Percentiles rank a stretch among this genome's conserved stretches.
These are phyloP conservation scores for Cyanistes caeruleus DNA, from an alignment of 2,113 vertebrate species.

Conservation along the genomic window DNA sequence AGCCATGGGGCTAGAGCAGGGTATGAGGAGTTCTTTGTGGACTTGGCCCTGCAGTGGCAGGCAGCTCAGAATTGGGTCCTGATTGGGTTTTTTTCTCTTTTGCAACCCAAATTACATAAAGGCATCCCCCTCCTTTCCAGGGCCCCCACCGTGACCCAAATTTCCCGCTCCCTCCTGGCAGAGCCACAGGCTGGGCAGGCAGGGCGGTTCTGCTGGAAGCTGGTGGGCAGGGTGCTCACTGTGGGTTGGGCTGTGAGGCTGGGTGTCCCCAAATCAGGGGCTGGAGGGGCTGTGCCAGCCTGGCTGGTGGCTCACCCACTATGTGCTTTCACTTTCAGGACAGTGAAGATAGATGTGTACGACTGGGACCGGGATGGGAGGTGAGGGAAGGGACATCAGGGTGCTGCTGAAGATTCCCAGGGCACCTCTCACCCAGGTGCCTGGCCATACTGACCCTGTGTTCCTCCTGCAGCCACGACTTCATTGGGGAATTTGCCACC, in stretches of 20 bases:
- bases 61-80: not conserved
- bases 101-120: constrained; percentile 27
- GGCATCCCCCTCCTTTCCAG: constrained; percentile 8
- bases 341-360: constrained; percentile 93
- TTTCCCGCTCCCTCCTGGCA: not conserved
- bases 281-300: not conserved
- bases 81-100: not conserved
- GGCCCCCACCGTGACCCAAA: constrained; percentile 29
- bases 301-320: not conserved
- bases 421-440: not conserved
- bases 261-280: not conserved
- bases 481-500: constrained; percentile 98
- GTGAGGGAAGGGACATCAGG: constrained; percentile 65
- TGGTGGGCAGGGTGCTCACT: not conserved
- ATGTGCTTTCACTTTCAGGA: constrained; percentile 76
- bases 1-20: not conserved
- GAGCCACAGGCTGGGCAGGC: not conserved
- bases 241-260: accelerated
- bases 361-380: constrained; percentile 98
- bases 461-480: constrained; percentile 85
- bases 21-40: not conserved
- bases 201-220: not conserved
- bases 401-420: not conserved
- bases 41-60: accelerated
- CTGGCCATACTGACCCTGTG: accelerated